Percentiles rank a stretch among this genome's conserved stretches.
Evolutionary conservation across 2,113 vertebrate genomes (phyloP).

Genomic region (Cyrtonyx montezumae): DNA sequence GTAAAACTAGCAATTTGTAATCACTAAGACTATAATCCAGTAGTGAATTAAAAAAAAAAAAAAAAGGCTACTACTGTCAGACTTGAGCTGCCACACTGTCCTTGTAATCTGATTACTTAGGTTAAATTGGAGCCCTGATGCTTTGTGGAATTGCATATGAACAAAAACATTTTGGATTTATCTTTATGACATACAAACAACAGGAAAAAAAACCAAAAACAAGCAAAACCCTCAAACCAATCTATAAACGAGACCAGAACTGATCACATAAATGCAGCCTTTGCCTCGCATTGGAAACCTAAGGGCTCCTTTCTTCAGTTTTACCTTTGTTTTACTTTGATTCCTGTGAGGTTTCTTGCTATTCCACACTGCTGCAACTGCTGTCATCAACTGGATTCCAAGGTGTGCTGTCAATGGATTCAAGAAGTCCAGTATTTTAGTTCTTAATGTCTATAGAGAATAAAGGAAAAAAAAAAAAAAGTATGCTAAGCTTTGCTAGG

Average conservation of each 20-base stretch:
- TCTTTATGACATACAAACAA: not conserved
- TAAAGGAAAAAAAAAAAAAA: not conserved
- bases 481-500: not conserved
- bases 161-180: not conserved
- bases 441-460: constrained; percentile 84
- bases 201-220: not conserved
- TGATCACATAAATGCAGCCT: not conserved
- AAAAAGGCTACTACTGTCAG: not conserved
- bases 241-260: not conserved
- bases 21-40: not conserved
- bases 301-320: not conserved
- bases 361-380: constrained; percentile 90
- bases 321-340: constrained; percentile 87
- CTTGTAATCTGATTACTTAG: not conserved
- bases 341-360: constrained; percentile 84
- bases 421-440: constrained; percentile 91
- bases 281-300: not conserved
- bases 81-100: not conserved
- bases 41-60: not conserved
- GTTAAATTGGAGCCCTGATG: not conserved
- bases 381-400: constrained; percentile 89
- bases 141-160: not conserved
- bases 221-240: not conserved
- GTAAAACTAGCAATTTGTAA: not conserved
- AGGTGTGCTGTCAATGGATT: constrained; percentile 87